Percentiles rank a stretch among this genome's conserved stretches.
Evolutionary conservation across 2,888 invertebrate genomes (phyloP).

Genomic region (Tetramorium bicarinatum): DNA sequence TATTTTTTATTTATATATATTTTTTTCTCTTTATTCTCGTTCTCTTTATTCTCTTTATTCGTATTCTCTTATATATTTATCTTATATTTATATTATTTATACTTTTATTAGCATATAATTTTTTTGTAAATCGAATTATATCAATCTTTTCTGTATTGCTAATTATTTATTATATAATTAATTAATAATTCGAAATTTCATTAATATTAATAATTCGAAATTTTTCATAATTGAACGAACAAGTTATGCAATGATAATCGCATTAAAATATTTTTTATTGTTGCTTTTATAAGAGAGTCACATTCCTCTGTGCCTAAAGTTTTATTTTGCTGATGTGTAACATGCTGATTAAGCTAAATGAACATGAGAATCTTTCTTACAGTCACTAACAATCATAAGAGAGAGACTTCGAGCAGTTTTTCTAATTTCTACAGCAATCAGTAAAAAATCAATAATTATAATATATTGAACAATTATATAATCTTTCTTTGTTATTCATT

Average conservation of each 20-base stretch:
- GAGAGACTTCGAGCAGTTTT: neutral
- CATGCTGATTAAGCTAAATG: constrained; percentile 32
- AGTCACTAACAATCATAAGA: neutral
- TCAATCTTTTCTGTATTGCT: neutral
- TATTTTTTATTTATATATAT: neutral
- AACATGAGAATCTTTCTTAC: neutral
- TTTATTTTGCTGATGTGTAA: constrained; percentile 23
- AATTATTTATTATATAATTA: neutral
- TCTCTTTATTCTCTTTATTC: neutral
- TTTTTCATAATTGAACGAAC: neutral
- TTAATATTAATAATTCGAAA: no score
- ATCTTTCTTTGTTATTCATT: neutral
- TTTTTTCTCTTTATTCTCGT: neutral
- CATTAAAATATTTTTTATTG: neutral
- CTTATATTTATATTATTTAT: constrained; percentile 4
- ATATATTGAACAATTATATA: neutral
- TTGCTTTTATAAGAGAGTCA: neutral
- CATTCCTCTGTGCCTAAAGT: neutral
- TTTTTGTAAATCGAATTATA: neutral
- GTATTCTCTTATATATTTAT: neutral
- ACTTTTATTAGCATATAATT: neutral
- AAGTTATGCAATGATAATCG: neutral
- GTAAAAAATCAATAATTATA: constrained; percentile 12
- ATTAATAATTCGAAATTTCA: no score
- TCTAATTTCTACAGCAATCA: neutral